Evolutionary conservation across 1,140 invertebrate species (phyloP).

Genomic region (Hycleus phaleratus): DNA sequence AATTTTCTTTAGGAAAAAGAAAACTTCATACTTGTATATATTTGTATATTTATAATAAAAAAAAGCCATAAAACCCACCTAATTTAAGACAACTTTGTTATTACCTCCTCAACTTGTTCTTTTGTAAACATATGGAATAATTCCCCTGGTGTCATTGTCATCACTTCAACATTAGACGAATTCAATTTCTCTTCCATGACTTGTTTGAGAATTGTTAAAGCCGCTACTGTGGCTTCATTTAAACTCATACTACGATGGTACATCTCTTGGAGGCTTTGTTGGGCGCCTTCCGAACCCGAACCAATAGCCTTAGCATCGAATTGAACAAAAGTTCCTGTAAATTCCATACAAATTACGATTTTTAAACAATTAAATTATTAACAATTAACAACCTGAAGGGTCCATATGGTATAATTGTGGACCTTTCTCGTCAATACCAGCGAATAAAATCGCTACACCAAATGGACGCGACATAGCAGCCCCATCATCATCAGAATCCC

Average conservation of each 20-base stretch:
- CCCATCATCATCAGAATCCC: slow-evolving; percentile 90
- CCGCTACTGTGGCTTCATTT: slow-evolving; percentile 88
- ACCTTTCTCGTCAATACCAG: slow-evolving; percentile 76
- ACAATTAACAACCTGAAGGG: slow-evolving; percentile 63
- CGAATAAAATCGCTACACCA: slow-evolving; percentile 92
- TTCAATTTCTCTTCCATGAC: slow-evolving; percentile 99
- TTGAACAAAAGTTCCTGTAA: slow-evolving; percentile 82
- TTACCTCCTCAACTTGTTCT: slow-evolving; percentile 85
- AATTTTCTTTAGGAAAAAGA: too few species aligned
- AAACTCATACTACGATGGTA: slow-evolving; percentile 79
- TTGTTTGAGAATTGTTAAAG: slow-evolving; percentile 94
- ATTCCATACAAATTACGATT: slow-evolving; percentile 1
- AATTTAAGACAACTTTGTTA: slow-evolving; percentile 64
- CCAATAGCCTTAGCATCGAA: slow-evolving; percentile 99
- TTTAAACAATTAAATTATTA: not conserved
- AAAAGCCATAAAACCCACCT: not conserved
- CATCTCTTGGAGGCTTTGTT: slow-evolving; percentile 84
- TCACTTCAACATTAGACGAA: slow-evolving; percentile 96
- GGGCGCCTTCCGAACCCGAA: slow-evolving; percentile 97
- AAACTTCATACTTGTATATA: not conserved
- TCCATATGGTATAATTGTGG: slow-evolving; percentile 95
- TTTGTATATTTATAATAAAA: not conserved
- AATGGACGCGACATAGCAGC: slow-evolving; percentile 99
- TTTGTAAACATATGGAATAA: slow-evolving; percentile 87
- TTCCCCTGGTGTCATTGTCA: slow-evolving; percentile 79